phyloP scores from a whole-genome alignment of 2,113 vertebrate species.

The Thamnaconus septentrionalis region DNA sequence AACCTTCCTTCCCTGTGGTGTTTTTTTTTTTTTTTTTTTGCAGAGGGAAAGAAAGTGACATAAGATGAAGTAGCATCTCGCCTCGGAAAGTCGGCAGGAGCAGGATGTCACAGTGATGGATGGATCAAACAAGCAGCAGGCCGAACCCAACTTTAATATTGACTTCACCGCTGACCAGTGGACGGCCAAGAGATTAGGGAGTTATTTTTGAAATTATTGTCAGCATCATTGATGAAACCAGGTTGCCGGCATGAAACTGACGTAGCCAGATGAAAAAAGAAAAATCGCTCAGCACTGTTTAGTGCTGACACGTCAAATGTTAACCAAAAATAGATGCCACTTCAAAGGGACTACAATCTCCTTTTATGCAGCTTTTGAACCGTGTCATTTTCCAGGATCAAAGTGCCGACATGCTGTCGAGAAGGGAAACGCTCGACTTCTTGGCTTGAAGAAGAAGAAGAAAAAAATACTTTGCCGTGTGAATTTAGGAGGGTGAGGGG shows the following conservation, averaged over 20 bases:
- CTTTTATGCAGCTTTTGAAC: slow-evolving; percentile 45
- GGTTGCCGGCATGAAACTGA: no score
- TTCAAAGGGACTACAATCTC: slow-evolving; percentile 43
- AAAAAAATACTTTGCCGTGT: slow-evolving; percentile 39
- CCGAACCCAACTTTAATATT: no score
- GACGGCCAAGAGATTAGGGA: no score
- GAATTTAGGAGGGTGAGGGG: slow-evolving; percentile 55
- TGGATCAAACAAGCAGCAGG: background rate
- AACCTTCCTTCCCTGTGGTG: no score
- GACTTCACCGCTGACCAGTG: no score
- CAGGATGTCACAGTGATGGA: no score
- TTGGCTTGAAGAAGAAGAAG: slow-evolving; percentile 2
- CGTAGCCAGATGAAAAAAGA: background rate
- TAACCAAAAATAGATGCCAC: slow-evolving; percentile 41
- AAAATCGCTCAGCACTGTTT: background rate
- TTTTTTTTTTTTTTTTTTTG: no score
- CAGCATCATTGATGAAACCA: no score
- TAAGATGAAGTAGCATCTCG: no score
- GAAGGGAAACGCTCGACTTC: slow-evolving; percentile 23
- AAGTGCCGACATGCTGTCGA: slow-evolving; percentile 32
- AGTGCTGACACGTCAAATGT: slow-evolving; percentile 31
- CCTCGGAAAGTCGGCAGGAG: no score
- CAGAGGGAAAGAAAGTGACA: no score
- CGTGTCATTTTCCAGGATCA: slow-evolving; percentile 43
- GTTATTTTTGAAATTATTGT: no score